These are phyloP conservation scores for Nycteola revayana DNA, from an alignment of 2,888 invertebrate species.

Conservation along the genomic window DNA sequence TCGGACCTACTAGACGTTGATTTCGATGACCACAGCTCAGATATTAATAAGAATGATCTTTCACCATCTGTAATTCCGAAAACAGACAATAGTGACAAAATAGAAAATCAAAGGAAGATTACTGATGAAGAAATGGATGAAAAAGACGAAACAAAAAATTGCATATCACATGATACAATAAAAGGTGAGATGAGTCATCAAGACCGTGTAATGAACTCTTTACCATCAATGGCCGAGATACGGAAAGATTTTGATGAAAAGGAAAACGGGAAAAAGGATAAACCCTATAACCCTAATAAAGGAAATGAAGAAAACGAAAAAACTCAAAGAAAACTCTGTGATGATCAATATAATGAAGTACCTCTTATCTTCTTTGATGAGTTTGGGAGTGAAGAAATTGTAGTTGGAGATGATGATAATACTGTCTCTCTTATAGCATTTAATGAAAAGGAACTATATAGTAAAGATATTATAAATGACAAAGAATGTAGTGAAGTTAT, in stretches of 20 bases:
- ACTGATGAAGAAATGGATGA: background rate
- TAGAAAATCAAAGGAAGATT: conserved; percentile 4
- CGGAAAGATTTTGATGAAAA: background rate
- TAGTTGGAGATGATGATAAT: conserved; percentile 5
- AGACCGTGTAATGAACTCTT: background rate
- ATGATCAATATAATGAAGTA: background rate
- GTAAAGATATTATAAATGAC: conserved; percentile 8
- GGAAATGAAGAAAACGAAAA: conserved; percentile 1
- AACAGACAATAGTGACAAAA: conserved; percentile 5
- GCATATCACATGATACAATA: background rate
- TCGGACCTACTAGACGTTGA: conserved; percentile 4
- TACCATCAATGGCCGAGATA: background rate
- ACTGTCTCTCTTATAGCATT: conserved; percentile 1
- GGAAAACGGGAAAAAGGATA: background rate
- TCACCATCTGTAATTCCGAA: conserved; percentile 3
- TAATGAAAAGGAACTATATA: background rate
- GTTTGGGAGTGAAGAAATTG: conserved; percentile 5
- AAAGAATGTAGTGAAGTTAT: conserved; percentile 8
- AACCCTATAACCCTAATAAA: no score
- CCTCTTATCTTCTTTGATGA: conserved; percentile 4
- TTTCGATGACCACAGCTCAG: conserved; percentile 6
- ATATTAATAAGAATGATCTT: conserved; percentile 5
- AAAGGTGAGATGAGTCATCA: background rate
- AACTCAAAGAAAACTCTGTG: background rate
- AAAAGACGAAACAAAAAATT: conserved; percentile 1